Evolutionary conservation across 2,113 vertebrate species (phyloP), one percentile per base, ranked within the genome.

Genomic region (Monarcha castaneiventris): DNA sequence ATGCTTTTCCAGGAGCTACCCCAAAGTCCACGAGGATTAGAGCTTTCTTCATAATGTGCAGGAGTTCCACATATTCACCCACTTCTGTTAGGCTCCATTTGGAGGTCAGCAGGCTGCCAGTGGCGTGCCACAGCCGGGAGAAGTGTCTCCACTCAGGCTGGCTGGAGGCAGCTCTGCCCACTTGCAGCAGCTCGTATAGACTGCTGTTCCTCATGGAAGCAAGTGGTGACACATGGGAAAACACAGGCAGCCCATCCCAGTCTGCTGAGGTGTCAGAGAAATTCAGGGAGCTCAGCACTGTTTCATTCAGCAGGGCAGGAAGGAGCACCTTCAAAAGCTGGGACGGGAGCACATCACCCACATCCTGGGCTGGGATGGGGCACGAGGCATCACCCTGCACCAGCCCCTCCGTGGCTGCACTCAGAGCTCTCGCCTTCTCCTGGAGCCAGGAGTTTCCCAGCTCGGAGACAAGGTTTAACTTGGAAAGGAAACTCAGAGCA

Each of bases 61-160:
- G 79, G 54, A 96, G 46, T 59, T 91, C 87, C 74, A 95, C 63
- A 44, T 94, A 97, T 23, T 92, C 64, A 44, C 6, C 51, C 86
- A 96, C 86, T 67, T 97, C 80, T 1, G 91, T 95, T 4, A 95
- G 61, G 56, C 94, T 97, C 97, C 97, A 97, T 33, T 93, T 96
- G 81, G 77, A 93, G 91, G 69, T 92, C 62, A 92, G 79, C 44
- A 86, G 3, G 1, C 62, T 77, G 56, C 94, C 88, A 43, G 82
- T 52, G 43, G 84, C 72, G 0, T 39, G 87, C 89, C 86, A 97
- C 29, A 97, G 51, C 35, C 33, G 67, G 0, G 22, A 91, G 52
- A 96, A 88, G 41, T 92, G 87, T 52, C 8, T 61, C 96, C 81
- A 96, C 16, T 86, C 81, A 0, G 89, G 82, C 23, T 43, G 76